Evolutionary conservation across 2,888 invertebrate genomes (phyloP).

Genomic region (Linnaemya tessellans): DNA sequence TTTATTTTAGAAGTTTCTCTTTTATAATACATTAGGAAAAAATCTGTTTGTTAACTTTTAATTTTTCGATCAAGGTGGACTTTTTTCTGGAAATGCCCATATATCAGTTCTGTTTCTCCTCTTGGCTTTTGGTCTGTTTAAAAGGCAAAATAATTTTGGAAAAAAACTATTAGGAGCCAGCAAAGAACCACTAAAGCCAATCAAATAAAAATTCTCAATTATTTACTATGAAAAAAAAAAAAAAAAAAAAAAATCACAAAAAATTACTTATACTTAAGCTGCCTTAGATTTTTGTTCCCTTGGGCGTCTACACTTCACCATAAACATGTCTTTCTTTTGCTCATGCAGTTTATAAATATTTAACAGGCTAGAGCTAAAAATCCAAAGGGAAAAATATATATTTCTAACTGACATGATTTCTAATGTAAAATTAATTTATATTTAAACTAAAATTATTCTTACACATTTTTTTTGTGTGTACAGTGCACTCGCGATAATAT

Average conservation of each 20-base stretch:
- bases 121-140: not conserved
- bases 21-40: no score
- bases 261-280: not conserved
- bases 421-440: conserved; percentile 72
- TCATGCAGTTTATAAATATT: not conserved
- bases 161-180: not conserved
- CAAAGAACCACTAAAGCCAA: not conserved
- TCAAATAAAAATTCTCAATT: conserved; percentile 17
- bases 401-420: conserved; percentile 46
- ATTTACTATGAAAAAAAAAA: not conserved
- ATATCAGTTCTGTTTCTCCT: conserved; percentile 34
- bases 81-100: no score
- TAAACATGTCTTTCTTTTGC: not conserved
- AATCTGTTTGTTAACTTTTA: no score
- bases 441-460: conserved; percentile 65
- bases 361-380: conserved; percentile 1
- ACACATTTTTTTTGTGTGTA: not conserved
- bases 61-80: no score
- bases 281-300: conserved; percentile 3
- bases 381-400: not conserved
- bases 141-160: not conserved
- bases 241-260: not conserved
- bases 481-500: no score
- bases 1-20: no score
- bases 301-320: conserved; percentile 18